Evolutionary conservation across 2,113 vertebrate genomes (phyloP), one percentile per base, ranked within the genome.

Genomic region (Piliocolobus tephrosceles): DNA sequence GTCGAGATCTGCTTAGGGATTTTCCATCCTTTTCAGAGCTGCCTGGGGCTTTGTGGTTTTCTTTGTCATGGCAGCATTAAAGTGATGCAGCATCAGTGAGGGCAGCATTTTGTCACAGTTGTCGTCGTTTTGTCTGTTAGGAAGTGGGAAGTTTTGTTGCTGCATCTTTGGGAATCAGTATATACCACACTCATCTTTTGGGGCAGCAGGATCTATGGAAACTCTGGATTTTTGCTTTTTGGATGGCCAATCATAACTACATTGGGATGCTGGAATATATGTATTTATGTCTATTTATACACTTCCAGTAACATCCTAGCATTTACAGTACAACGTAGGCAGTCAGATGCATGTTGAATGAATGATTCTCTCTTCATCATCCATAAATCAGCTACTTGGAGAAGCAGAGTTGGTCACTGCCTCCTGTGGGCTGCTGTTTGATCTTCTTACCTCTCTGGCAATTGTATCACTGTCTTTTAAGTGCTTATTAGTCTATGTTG

Each of bases 1-100:
- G 45, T 47, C 95, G 86, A 96, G 94, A 76, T 73, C 97, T 95
- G 95, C 73, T 52, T 90, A 58, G 90, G 91, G 86, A 57, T 61
- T 83, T 93, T 83, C 90, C 30, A 20, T 82, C 55, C 79, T 91
- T 84, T 45, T 52, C 68, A 66, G 0, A 80, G 82, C 80, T 73
- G 3, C 61, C 35, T 2, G 35, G 50, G 43, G 40, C 89, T 90
- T 55, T 52, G 57, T 12, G 1, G 66, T 78, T 79, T 45, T 57
- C 52, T 96, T 85, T 78, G 80, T 94, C 66, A 23, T 9, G 64
- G 52, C 88, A 88, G 2, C 64, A 2, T 22, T 80, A n/a, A 72
- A 66, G 38, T n/a, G 47, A 47, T 8, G 1, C 3, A 0, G 79
- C 20, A 0, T 68, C 72, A 0, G 40, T 2, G 40, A 86, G 75